Conservation (phyloP, 2,888 invertebrate species). For the Ornithoptera priamus region DNA sequence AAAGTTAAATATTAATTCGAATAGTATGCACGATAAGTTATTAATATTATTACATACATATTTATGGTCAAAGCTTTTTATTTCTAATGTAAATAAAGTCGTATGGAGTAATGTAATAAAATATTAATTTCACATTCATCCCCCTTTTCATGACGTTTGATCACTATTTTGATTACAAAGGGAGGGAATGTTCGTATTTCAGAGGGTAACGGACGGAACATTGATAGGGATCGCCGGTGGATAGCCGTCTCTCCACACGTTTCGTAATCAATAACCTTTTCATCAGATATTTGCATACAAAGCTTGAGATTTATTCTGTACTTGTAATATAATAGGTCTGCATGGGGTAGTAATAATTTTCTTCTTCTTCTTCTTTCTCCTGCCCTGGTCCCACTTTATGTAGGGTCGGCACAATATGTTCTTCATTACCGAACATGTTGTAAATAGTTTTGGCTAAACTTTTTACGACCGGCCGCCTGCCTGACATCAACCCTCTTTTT, state of each 20-base stretch:
- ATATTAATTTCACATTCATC: constrained; percentile 53
- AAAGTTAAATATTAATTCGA: too few species aligned
- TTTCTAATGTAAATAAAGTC: constrained; percentile 29
- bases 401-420: too few species aligned
- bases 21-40: too few species aligned
- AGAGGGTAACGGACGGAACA: constrained; percentile 62
- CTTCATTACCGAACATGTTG: too few species aligned
- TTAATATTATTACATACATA: neutral
- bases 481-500: too few species aligned
- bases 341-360: neutral
- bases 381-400: too few species aligned
- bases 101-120: constrained; percentile 69
- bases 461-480: too few species aligned
- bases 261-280: constrained; percentile 30
- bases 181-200: constrained; percentile 49
- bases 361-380: neutral
- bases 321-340: neutral
- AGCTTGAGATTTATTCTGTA: neutral
- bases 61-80: neutral
- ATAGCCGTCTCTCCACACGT: constrained; percentile 46
- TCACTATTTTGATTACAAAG: constrained; percentile 74
- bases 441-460: too few species aligned
- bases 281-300: neutral
- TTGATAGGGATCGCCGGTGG: constrained; percentile 58
- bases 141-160: constrained; percentile 68